Conservation (phyloP, 2,113 vertebrate species). For the Bothrops jararaca region DNA sequence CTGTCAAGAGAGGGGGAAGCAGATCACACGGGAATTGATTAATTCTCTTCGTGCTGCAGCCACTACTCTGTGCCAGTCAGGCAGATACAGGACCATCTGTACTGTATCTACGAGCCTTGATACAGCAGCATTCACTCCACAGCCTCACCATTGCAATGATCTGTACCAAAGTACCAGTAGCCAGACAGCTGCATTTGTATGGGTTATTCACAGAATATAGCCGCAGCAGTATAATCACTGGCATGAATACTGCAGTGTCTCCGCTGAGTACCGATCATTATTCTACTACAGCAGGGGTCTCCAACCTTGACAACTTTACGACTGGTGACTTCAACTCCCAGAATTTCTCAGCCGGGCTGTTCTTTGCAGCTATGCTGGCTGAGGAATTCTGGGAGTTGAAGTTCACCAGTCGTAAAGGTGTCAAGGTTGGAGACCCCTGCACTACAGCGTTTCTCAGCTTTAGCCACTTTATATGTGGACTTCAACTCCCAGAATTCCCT, state of each 20-base stretch:
- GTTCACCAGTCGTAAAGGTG: too few species aligned
- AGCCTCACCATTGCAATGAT: background rate
- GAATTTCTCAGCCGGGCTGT: too few species aligned
- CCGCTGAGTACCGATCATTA: background rate
- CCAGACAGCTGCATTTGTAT: slow-evolving; percentile 18
- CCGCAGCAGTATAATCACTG: background rate
- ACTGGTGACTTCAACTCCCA: too few species aligned
- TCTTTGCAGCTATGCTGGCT: too few species aligned
- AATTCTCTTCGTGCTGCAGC: background rate
- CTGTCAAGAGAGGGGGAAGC: background rate
- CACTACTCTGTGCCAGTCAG: background rate
- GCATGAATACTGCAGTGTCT: background rate
- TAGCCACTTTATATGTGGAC: background rate
- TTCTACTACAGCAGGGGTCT: background rate
- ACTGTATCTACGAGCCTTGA: background rate
- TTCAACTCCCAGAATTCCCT: background rate
- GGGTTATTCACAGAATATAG: slow-evolving; percentile 10
- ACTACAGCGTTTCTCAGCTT: background rate
- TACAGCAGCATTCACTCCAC: background rate
- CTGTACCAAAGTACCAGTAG: slow-evolving; percentile 15
- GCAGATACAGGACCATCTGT: background rate
- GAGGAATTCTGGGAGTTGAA: too few species aligned
- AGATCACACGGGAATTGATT: background rate
- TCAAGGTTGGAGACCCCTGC: too few species aligned
- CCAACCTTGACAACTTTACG: too few species aligned